These are phyloP conservation scores for Melanotaenia maccullochi DNA, from an alignment of 2,797 vertebrate genomes.

Conservation along the genomic window DNA sequence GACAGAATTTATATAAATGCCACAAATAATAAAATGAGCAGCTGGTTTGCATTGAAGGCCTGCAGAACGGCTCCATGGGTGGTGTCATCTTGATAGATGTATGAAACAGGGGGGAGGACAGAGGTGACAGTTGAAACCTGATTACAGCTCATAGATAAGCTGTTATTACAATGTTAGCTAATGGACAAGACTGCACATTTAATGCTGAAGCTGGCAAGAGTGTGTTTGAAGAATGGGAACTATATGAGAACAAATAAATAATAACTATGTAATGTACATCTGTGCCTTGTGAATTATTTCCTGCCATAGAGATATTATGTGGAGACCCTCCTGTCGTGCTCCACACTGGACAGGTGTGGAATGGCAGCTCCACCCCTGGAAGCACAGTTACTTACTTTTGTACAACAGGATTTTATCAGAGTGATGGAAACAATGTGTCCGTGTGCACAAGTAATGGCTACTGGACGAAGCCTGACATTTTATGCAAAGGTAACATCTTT, in stretches of 20 bases:
- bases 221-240: neutral
- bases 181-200: neutral
- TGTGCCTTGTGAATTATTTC: slow-evolving; percentile 25
- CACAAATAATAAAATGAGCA: no score
- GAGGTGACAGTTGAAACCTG: no score
- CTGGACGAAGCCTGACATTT: slow-evolving; percentile 83
- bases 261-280: neutral
- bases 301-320: slow-evolving; percentile 83
- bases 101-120: no score
- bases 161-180: neutral
- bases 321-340: slow-evolving; percentile 80
- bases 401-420: slow-evolving; percentile 82
- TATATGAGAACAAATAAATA: neutral
- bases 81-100: no score
- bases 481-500: slow-evolving; percentile 83
- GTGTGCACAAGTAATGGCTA: slow-evolving; percentile 79
- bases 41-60: no score
- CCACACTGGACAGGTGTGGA: slow-evolving; percentile 80
- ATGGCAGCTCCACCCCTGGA: slow-evolving; percentile 79
- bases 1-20: no score
- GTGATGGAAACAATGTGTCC: slow-evolving; percentile 67
- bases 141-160: no score
- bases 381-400: slow-evolving; percentile 83
- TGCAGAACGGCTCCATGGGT: no score
- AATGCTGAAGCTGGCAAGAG: no score